Evolutionary conservation across 2,888 invertebrate species (phyloP), one percentile per base, ranked within the genome.

Genomic region (Melanostoma scalare): DNA sequence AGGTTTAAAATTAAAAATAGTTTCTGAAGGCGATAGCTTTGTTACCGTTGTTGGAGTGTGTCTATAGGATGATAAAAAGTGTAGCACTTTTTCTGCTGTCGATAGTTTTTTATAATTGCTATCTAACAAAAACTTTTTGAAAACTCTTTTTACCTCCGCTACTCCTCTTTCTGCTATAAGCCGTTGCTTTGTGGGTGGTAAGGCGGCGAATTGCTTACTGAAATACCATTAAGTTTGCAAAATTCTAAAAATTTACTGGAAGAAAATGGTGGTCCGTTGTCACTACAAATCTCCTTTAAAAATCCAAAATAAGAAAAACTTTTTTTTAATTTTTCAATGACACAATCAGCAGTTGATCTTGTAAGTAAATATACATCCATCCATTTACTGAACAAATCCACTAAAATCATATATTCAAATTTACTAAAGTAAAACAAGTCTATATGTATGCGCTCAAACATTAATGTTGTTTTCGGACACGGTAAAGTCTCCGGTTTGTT

Each of bases 191-290:
- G 63, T 20, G 61, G 46, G 10, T 61, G 61, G 9, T 61, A 65
- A 30, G 52, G 52, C 8, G 50, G 52, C 3, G 53, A 48, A 4
- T 69, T 46, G 6, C 31, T 31, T 9, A 20, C 2, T 58, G 6
- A 31, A 38, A 69, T 69, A 1, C 42, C 42, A 33, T 67, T 67
- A 53, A 42, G n/a, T 31, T 46, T 50, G 10, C 71, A 30, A 8
- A 71, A 71, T 3, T 71, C 71, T 58, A 69, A 48, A 69, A 69
- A 56, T 33, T 69, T 69, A 38, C 40, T 55, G 30, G 60, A 76
- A 10, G 53, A 53, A 38, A 69, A 77, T 42, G 69, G 76, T 69
- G 69, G 71, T 40, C 71, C 71, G 48, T 77, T 77, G 53, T 77
- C 77, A 69, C 69, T 63, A 48, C 40, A 63, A 36, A 72, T 46